Evolutionary conservation across 53 echinoderm and acorn worm species (phyloP).

Genomic region (Mesocentrotus franciscanus): DNA sequence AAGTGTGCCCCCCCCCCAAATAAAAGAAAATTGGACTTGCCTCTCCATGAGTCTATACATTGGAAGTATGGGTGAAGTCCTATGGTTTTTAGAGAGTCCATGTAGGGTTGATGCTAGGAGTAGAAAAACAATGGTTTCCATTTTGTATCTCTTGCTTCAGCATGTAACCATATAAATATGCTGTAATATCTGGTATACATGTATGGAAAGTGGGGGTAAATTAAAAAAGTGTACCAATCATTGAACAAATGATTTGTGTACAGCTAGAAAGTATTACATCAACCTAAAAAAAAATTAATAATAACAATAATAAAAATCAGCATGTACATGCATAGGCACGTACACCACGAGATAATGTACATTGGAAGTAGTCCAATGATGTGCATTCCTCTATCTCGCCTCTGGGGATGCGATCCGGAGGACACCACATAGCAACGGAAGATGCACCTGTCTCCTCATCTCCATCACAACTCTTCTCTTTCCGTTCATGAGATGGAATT

Average conservation of each 20-base stretch:
- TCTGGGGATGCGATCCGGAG: slow-evolving; percentile 9
- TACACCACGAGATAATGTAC: not conserved
- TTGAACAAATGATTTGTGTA: too few species aligned
- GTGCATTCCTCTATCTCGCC: slow-evolving; percentile 21
- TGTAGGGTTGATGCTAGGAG: not conserved
- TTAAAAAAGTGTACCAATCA: too few species aligned
- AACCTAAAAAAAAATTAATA: too few species aligned
- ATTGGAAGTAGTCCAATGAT: not conserved
- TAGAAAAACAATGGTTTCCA: not conserved
- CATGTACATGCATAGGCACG: too few species aligned
- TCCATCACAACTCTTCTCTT: not conserved
- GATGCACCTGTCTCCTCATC: slow-evolving; percentile 35
- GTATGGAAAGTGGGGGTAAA: too few species aligned
- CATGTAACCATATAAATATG: not conserved
- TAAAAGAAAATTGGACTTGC: too few species aligned
- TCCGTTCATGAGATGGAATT: not conserved
- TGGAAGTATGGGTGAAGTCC: too few species aligned
- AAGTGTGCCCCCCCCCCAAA: not conserved
- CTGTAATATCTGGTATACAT: too few species aligned
- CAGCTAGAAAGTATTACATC: too few species aligned
- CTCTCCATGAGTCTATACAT: too few species aligned
- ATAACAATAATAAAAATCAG: too few species aligned
- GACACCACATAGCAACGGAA: slow-evolving; percentile 25
- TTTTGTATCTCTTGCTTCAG: not conserved
- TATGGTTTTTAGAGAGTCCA: too few species aligned